Evolutionary conservation across 35 echinoderm and acorn worm species (phyloP).

Genomic region (Acanthaster planci): DNA sequence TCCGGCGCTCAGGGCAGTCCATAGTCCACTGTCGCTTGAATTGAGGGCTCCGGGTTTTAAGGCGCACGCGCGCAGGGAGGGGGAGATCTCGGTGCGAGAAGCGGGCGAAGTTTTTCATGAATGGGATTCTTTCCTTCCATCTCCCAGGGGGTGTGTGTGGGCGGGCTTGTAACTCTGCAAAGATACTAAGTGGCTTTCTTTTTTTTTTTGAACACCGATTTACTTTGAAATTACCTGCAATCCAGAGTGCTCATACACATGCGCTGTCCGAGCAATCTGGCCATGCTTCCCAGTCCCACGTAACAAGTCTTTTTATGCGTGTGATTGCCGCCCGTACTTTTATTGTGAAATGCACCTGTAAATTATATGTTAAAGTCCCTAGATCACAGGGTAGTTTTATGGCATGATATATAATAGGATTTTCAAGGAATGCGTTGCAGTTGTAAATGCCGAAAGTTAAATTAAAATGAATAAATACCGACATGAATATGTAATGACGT

Average conservation of each 20-base stretch:
- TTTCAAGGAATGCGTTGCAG: too few relatives aligned
- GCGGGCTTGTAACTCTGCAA: background rate
- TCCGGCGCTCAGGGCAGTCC: background rate
- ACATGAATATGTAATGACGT: too few relatives aligned
- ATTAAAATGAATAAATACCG: too few relatives aligned
- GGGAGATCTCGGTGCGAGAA: background rate
- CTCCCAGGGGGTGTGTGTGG: constrained; percentile 13
- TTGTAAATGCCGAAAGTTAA: too few relatives aligned
- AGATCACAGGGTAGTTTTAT: too few relatives aligned
- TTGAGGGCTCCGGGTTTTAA: too few relatives aligned
- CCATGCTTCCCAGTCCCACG: background rate
- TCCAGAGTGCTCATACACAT: background rate
- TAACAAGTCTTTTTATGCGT: too few relatives aligned
- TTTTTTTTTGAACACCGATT: background rate
- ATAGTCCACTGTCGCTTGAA: too few relatives aligned
- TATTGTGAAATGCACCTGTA: too few relatives aligned
- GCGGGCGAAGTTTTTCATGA: background rate
- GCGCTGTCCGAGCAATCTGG: background rate
- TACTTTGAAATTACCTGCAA: background rate
- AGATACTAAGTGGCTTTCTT: background rate
- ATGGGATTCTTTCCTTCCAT: background rate
- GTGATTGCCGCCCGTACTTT: too few relatives aligned
- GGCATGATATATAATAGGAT: too few relatives aligned
- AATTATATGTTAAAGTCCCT: too few relatives aligned
- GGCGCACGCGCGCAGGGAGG: background rate